phyloP scores from a whole-genome alignment of 37 sponge, comb jelly and placozoan genomes.

The Bolinopsis microptera region DNA sequence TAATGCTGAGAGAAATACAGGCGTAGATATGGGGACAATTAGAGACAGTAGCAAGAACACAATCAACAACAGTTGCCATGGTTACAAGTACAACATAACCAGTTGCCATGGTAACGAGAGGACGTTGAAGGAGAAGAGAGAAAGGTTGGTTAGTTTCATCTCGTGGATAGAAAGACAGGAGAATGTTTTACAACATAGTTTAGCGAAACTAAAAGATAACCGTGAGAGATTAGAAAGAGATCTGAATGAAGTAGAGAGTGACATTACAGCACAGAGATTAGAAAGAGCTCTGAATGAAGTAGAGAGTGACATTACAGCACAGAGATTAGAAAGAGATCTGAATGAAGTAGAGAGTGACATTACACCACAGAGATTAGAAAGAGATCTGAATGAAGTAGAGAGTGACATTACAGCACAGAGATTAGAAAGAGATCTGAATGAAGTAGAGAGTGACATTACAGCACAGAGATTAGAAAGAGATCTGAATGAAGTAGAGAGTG shows the following conservation, averaged over 20 bases:
- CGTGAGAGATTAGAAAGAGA: background rate
- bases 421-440: background rate
- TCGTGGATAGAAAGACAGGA: background rate
- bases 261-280: background rate
- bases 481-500: background rate
- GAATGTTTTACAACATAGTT: background rate
- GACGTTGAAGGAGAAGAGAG: background rate
- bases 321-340: background rate
- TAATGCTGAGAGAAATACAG: no score
- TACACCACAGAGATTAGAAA: constrained; percentile 7
- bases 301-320: background rate
- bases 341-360: background rate
- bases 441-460: background rate
- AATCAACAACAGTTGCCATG: no score
- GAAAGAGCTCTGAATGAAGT: background rate
- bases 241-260: background rate
- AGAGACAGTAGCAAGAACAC: no score
- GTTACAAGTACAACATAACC: no score
- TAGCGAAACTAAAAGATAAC: background rate
- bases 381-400: background rate
- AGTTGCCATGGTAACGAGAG: no score
- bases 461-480: constrained; percentile 5
- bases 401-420: background rate
- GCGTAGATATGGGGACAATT: no score
- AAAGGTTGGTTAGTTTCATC: background rate